These are phyloP conservation scores for Montipora capricornis DNA, from an alignment of 64 coral and sea anemone species.

Conservation along the genomic window DNA sequence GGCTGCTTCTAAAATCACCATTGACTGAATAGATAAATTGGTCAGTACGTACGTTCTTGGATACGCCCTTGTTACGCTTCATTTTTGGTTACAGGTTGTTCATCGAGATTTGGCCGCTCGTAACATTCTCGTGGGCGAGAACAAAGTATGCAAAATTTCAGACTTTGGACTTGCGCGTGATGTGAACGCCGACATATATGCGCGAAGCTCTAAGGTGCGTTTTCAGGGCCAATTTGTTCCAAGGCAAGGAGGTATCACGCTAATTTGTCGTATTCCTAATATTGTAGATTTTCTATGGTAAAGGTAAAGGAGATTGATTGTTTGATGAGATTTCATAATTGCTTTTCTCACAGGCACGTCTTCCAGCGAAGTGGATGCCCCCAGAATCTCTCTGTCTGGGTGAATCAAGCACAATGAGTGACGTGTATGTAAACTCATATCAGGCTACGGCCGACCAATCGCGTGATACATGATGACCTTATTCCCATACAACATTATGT, in stretches of 20 bases:
- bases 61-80: too few relatives aligned
- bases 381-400: slow-evolving; percentile 48
- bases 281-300: too few relatives aligned
- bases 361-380: slow-evolving; percentile 67
- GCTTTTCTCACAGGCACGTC: slow-evolving; percentile 10
- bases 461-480: too few relatives aligned
- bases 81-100: neutral
- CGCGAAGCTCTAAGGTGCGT: neutral
- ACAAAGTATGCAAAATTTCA: slow-evolving; percentile 37
- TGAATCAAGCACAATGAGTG: slow-evolving; percentile 40
- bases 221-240: too few relatives aligned
- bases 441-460: too few relatives aligned
- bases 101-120: slow-evolving; percentile 47
- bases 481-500: too few relatives aligned
- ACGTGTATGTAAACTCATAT: slow-evolving; percentile 17
- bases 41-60: too few relatives aligned
- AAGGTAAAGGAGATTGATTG: neutral
- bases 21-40: too few relatives aligned
- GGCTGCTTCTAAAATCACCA: too few relatives aligned
- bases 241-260: too few relatives aligned
- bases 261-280: too few relatives aligned
- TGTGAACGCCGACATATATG: neutral
- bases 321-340: neutral
- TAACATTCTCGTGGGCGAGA: slow-evolving; percentile 14
- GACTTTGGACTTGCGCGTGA: slow-evolving; percentile 28